Evolutionary conservation across 2,888 invertebrate genomes (phyloP).

Genomic region (Clivina fossor): DNA sequence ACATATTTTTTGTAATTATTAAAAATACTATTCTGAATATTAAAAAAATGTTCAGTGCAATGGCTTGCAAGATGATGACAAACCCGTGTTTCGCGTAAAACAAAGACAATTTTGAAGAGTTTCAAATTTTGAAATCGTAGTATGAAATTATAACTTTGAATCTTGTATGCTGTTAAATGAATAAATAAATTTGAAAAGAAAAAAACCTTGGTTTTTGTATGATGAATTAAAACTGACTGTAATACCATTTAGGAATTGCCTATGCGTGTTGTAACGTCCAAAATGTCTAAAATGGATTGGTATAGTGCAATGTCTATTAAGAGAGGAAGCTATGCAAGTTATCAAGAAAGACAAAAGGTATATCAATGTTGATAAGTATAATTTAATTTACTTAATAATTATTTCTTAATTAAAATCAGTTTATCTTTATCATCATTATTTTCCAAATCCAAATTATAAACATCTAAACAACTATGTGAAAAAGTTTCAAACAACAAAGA

Average conservation of each 20-base stretch:
- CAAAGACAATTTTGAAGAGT: neutral
- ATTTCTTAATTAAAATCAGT: no score
- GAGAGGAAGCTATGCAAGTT: conserved; percentile 38
- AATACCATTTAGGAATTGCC: conserved; percentile 1
- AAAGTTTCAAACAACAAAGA: neutral
- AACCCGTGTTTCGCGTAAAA: no score
- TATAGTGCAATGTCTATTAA: conserved; percentile 43
- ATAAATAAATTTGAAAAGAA: conserved; percentile 12
- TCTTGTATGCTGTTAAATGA: no score
- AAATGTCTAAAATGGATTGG: conserved; percentile 37
- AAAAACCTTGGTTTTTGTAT: neutral
- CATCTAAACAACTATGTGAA: neutral
- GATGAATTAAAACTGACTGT: no score
- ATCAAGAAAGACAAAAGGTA: conserved; percentile 41
- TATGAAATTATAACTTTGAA: conserved; percentile 22
- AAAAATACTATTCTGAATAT: no score
- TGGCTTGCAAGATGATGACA: conserved; percentile 26
- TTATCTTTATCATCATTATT: neutral
- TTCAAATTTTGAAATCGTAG: neutral
- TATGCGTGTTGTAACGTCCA: no score
- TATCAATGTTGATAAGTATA: no score
- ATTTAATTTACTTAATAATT: no score
- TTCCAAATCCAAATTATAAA: neutral
- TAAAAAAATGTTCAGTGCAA: conserved; percentile 24
- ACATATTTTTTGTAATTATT: no score